Evolutionary conservation across 1,140 invertebrate genomes (phyloP), one percentile per base, ranked within the genome.

Genomic region (Panagrolaimus sp.): DNA sequence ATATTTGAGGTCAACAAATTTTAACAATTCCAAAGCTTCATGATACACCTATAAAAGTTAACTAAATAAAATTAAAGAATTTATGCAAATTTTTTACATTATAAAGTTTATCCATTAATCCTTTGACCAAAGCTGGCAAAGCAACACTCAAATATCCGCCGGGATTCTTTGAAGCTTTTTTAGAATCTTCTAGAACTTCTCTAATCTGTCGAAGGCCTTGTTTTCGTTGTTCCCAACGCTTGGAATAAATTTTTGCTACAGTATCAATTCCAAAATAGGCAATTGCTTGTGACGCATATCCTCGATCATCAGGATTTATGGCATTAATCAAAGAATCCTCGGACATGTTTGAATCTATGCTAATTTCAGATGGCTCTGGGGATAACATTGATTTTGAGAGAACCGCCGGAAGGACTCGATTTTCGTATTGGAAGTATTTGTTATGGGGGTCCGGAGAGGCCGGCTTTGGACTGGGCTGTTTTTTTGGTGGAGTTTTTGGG

Each of bases 201-300:
- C 21, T 12, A 8, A 58, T 58, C 8, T 58, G 21, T 58, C 28
- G 52, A 5, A 58, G 52, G 10, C 52, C 52, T 12, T 21, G 21
- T 58, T 58, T 58, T 21, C 52, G 52, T 58, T 58, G 52, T 28
- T 58, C 52, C 52, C 52, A 58, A 58, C 52, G 52, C 52, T 58
- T 58, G 12, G 52, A 58, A 58, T 58, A 58, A 28, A 58, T 58
- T 58, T 58, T 58, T 10, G 52, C 52, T 0, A 58, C 52, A 28
- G 52, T 58, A 26, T 58, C 52, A 58, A 58, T 58, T 21, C 52
- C 52, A 28, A 26, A 58, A 58, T 58, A 28, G 10, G 21, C 52
- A 28, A 58, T 58, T 21, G 52, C 52, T 58, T 58, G 52, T 5
- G 52, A n/a, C 14, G 52, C 52, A 6, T 21, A 58, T 21, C 52